Base-by-base conservation (phyloP, 2,113 vertebrate genomes). In the Perca fluviatilis region DNA sequence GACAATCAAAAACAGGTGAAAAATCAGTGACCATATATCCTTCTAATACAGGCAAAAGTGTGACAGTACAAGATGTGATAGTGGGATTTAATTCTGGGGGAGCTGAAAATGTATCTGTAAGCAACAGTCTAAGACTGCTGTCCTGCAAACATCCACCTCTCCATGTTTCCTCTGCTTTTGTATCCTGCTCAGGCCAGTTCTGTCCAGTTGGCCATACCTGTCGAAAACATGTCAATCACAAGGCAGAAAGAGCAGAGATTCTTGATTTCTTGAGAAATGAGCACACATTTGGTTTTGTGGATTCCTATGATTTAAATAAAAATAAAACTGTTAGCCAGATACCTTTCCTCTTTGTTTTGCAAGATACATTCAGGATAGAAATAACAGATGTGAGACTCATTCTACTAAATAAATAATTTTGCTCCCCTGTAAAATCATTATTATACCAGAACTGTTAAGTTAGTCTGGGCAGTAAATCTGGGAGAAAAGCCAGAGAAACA, bases 401-500 rank as follows among this genome's bases (percentile, higher is more conserved):
- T 65, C 47, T 12, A 30, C 25, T n/a, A 47, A n/a, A 43, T 14
- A 51, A 11, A 23, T n/a, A 51, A 10, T 47, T 60, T 46, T 43
- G 5, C 33, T 72, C 40, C 25, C 74, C 21, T 11, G 54, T 71
- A 67, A 66, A 70, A 73, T 47, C n/a, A 53, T 69, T n/a, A 63
- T 75, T 60, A 57, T 36, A 58, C 78, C 50, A 85, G 57, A 66
- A 56, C 73, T 23, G 58, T 74, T 77, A 18, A 80, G 66, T 60
- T 82, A 91, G 77, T 65, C 40, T 82, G 75, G 63, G 80, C 63
- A 63, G 74, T 73, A 56, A 83, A 81, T 62, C 83, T 65, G 87
- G 84, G 85, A 90, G 47, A 25, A 40, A 51, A 77, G 80, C 76
- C 74, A 87, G 50, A 57, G 49, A 67, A 82, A 53, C 66, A 63